Conservation (phyloP, 1,140 invertebrate species). For the Dendroctonus ponderosae region DNA sequence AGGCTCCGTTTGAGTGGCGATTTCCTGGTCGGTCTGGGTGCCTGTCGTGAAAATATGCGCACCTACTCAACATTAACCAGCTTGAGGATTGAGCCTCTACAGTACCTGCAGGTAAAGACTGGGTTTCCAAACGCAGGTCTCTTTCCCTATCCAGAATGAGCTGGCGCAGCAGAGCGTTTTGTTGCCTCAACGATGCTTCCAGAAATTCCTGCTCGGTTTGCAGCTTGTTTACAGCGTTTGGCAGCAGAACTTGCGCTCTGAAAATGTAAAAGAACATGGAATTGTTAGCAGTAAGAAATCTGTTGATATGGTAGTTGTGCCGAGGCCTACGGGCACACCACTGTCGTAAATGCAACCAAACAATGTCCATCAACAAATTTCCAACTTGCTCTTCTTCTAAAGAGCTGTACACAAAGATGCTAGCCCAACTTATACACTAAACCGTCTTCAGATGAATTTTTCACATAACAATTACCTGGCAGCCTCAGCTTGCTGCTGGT, state of each 20-base stretch:
- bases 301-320: too few relatives aligned
- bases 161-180: constrained; percentile 70
- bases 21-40: constrained; percentile 77
- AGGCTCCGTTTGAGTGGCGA: constrained; percentile 72
- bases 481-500: constrained; percentile 63
- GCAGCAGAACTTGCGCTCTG: constrained; percentile 37
- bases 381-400: too few relatives aligned
- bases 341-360: too few relatives aligned
- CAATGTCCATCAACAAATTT: too few relatives aligned
- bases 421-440: too few relatives aligned
- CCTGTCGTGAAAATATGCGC: constrained; percentile 10
- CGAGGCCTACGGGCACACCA: too few relatives aligned
- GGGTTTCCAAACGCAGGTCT: constrained; percentile 70
- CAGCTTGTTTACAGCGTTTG: constrained; percentile 43
- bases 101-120: constrained; percentile 69
- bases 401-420: too few relatives aligned
- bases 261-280: constrained; percentile 20
- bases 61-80: background rate
- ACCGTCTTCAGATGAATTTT: too few relatives aligned
- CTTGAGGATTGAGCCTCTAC: background rate
- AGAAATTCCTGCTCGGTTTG: constrained; percentile 54
- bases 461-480: constrained; percentile 32
- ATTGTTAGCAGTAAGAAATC: too few relatives aligned
- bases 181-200: constrained; percentile 68
- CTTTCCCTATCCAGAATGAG: constrained; percentile 68